phyloP scores from a whole-genome alignment of 2,888 invertebrate genomes.

The Notocelia uddmanniana region DNA sequence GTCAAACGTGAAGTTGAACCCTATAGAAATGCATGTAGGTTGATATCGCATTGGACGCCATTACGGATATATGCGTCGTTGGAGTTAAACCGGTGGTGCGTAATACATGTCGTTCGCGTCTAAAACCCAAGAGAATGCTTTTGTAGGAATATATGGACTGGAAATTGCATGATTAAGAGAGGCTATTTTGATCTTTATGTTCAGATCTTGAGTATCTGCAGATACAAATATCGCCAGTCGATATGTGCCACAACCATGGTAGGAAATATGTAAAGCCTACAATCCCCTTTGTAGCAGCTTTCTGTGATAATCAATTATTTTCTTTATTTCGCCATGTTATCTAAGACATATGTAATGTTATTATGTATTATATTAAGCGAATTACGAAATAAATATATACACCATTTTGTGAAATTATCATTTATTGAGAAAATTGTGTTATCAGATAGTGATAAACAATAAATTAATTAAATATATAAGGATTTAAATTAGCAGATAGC shows the following conservation, averaged over 20 bases:
- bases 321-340: constrained; percentile 30
- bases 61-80: too few relatives aligned
- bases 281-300: constrained; percentile 26
- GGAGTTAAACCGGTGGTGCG: too few relatives aligned
- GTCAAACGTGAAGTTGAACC: too few relatives aligned
- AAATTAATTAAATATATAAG: constrained; percentile 81
- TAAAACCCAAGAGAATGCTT: too few relatives aligned
- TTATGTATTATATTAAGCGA: constrained; percentile 29
- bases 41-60: too few relatives aligned
- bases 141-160: too few relatives aligned
- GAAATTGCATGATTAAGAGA: too few relatives aligned
- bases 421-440: constrained; percentile 84
- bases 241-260: background rate
- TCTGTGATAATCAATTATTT: constrained; percentile 40
- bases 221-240: too few relatives aligned
- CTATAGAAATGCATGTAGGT: too few relatives aligned
- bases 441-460: constrained; percentile 83
- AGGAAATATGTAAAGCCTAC: background rate
- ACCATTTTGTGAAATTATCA: constrained; percentile 64
- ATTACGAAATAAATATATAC: constrained; percentile 51
- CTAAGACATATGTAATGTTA: constrained; percentile 15
- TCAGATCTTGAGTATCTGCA: too few relatives aligned
- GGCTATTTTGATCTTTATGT: too few relatives aligned
- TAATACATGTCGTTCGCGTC: too few relatives aligned
- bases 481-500: constrained; percentile 72